A percentile compares a stretch with the other conserved stretches of the same genome.
phyloP scores from a whole-genome alignment of 2,888 invertebrate genomes.

The Ephialtes manifestator region DNA sequence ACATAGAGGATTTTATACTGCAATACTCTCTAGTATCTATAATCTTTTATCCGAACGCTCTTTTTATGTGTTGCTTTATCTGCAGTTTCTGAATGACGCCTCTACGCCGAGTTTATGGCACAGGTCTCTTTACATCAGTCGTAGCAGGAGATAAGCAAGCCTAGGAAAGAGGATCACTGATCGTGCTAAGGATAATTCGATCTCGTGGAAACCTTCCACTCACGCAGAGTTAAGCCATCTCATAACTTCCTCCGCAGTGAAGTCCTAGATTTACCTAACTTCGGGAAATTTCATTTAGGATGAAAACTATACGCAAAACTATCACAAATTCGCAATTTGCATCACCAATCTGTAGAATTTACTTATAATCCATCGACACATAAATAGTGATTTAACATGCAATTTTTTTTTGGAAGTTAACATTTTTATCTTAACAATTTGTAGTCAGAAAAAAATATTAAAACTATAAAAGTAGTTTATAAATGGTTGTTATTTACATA shows the following conservation, averaged over 20 bases:
- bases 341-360: no score
- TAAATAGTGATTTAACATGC: no score
- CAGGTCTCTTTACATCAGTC: constrained; percentile 13
- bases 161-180: background rate
- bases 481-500: no score
- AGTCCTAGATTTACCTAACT: background rate
- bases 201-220: constrained; percentile 13
- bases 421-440: no score
- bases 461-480: no score
- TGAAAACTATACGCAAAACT: background rate
- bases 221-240: background rate
- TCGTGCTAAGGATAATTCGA: constrained; percentile 45
- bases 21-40: constrained; percentile 20
- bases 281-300: background rate
- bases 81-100: background rate
- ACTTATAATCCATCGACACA: no score
- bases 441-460: no score
- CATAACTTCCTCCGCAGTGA: constrained; percentile 6
- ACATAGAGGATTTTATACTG: constrained; percentile 63
- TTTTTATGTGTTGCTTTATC: constrained; percentile 11
- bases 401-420: no score
- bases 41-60: constrained; percentile 21
- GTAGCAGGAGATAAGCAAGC: background rate
- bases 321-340: background rate
- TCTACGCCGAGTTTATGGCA: background rate